Evolutionary conservation across 2,113 vertebrate species (phyloP), one percentile per base, ranked within the genome.

Genomic region (Lepisosteus osseus): DNA sequence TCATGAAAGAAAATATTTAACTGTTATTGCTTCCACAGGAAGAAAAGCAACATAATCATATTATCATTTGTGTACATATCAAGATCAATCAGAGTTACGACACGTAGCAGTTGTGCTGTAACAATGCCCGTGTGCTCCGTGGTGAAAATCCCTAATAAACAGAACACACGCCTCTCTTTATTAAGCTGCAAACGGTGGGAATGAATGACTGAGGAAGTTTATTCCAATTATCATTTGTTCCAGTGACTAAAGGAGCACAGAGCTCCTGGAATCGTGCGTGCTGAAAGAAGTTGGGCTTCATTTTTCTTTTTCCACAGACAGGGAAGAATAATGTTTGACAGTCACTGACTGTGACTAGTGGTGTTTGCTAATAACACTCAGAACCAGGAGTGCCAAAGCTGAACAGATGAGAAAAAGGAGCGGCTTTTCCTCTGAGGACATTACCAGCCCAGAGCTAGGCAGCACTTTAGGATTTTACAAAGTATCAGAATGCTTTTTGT

Each of bases 1-100:
- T 83, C 88, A 82, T 89, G 85, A 92, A 89, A 88, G 81, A 82
- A 87, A 84, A 86, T 75, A 82, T 84, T 82, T 90, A 92, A 90
- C 86, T 84, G 85, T 85, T 85, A 90, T 91, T 89, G 86, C 83
- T 79, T 82, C 80, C 65, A 71, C 80, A 68, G 79, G 70, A 66
- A 51, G 80, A 84, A 88, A 86, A 82, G 81, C 80, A 43, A 87
- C 81, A 82, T 92, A 90, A 92, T 91, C 89, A 87, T 86, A 88
- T 90, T 89, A 88, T 87, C 87, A 90, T 90, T 93, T 86, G 75
- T 86, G 82, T 85, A 74, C 77, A 86, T 82, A 90, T 91, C 80
- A 80, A 86, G 86, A 91, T 89, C 87, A 90, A 87, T 89, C 85
- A 86, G 85, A 83, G 84, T 87, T 88, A 86, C 83, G 82, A 81